Percentiles rank a stretch among this genome's conserved stretches.
Evolutionary conservation across 2,113 vertebrate genomes (phyloP).

Genomic region (Cebidichthys violaceus): DNA sequence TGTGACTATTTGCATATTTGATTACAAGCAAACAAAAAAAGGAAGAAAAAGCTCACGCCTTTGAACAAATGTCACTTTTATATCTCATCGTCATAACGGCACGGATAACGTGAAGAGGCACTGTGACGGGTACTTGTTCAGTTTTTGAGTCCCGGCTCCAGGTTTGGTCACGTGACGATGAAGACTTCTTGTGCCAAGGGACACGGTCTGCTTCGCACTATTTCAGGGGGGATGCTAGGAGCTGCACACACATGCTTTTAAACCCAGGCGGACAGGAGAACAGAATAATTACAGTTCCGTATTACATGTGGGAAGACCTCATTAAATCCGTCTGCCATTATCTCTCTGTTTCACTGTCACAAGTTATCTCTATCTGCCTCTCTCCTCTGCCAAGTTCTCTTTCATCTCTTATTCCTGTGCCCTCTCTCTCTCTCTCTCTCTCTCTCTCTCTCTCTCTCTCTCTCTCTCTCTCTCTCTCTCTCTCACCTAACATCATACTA

Average conservation of each 20-base stretch:
- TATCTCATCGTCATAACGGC: background rate
- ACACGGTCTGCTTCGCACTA: conserved; percentile 40
- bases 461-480: background rate
- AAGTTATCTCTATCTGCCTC: conserved; percentile 58
- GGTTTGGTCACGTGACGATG: conserved; percentile 51
- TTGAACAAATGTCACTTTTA: background rate
- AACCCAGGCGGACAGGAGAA: conserved; percentile 53
- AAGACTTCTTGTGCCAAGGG: conserved; percentile 48
- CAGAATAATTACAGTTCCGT: conserved; percentile 70
- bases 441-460: background rate
- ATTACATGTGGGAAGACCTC: conserved; percentile 71
- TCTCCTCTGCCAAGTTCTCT: conserved; percentile 44
- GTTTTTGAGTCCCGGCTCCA: conserved; percentile 18
- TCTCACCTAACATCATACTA: conserved; percentile 27
- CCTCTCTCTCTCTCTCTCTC: background rate
- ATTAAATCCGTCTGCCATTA: conserved; percentile 75
- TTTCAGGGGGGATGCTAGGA: conserved; percentile 45
- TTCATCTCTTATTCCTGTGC: conserved; percentile 33
- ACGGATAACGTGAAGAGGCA: background rate
- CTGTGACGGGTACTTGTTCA: background rate
- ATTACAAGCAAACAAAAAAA: background rate
- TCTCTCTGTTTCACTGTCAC: conserved; percentile 64
- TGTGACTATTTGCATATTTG: background rate
- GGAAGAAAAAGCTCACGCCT: background rate
- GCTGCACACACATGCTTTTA: conserved; percentile 44